These are phyloP conservation scores for Medauroidea extradentata DNA, from an alignment of 1,140 invertebrate genomes.

Conservation along the genomic window DNA sequence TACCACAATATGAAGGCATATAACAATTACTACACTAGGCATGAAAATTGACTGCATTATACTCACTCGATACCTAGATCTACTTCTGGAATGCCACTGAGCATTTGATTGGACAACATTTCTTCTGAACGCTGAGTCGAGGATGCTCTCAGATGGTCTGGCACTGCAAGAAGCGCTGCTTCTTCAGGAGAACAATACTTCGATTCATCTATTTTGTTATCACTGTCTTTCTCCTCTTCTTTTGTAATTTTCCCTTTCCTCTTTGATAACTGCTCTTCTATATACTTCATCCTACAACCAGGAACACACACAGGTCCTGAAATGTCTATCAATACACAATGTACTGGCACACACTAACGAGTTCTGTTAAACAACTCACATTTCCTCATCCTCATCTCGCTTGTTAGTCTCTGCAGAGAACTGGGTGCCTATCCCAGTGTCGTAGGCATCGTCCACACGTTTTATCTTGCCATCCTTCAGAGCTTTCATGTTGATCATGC, in stretches of 20 bases:
- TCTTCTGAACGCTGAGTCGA: conserved; percentile 87
- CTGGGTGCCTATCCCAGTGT: conserved; percentile 89
- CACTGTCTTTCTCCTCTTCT: conserved; percentile 34
- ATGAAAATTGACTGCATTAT: neutral
- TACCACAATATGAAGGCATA: too few relatives aligned
- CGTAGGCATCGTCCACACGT: conserved; percentile 74
- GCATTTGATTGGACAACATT: conserved; percentile 99
- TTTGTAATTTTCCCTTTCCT: conserved; percentile 61
- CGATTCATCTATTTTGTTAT: conserved; percentile 41
- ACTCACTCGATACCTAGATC: conserved; percentile 94
- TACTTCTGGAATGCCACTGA: conserved; percentile 99
- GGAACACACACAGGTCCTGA: too few relatives aligned
- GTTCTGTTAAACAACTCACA: conserved; percentile 51
- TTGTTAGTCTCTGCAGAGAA: conserved; percentile 98
- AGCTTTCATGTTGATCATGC: conserved; percentile 87
- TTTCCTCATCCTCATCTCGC: conserved; percentile 97
- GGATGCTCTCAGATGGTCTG: conserved; percentile 79
- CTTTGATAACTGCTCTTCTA: conserved; percentile 88
- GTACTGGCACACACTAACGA: too few relatives aligned
- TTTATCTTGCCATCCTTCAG: conserved; percentile 75
- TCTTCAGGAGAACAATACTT: conserved; percentile 82
- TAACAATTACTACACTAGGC: too few relatives aligned
- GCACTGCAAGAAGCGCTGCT: conserved; percentile 76
- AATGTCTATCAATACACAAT: too few relatives aligned
- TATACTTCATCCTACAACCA: conserved; percentile 86